Evolutionary conservation across 2,797 vertebrate genomes (phyloP).

Genomic region (Triplophysa bombifrons): DNA sequence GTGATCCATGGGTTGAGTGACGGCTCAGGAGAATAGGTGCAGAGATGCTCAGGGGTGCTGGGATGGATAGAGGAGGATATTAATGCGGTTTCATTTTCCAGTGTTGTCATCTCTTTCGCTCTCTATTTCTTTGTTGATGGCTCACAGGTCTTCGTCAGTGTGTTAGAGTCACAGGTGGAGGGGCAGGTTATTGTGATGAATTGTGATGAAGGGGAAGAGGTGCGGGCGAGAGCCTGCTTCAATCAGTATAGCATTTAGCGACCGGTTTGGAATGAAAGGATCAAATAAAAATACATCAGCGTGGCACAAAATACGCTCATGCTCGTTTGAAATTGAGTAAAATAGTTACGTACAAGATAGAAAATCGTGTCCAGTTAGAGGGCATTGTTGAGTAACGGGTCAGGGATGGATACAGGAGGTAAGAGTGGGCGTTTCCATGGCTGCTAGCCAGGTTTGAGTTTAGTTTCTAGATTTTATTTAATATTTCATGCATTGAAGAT

Average conservation of each 20-base stretch:
- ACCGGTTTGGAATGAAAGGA: neutral
- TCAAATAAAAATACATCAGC: neutral
- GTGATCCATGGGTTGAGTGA: conserved; percentile 30
- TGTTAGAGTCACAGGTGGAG: conserved; percentile 19
- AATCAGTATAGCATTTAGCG: neutral
- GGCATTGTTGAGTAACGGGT: conserved; percentile 3
- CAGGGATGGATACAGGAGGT: conserved; percentile 25
- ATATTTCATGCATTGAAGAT: neutral
- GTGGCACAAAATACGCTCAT: neutral
- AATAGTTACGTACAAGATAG: neutral
- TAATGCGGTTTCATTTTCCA: conserved; percentile 10
- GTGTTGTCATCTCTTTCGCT: conserved; percentile 3
- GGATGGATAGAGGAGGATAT: conserved; percentile 21
- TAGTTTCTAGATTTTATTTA: conserved; percentile 11
- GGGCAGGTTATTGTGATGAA: conserved; percentile 30
- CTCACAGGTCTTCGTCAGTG: conserved; percentile 19
- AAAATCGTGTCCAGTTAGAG: neutral
- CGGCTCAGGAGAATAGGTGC: conserved; percentile 14
- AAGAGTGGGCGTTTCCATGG: conserved; percentile 14
- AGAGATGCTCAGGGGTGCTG: conserved; percentile 17
- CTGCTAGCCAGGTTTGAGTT: neutral
- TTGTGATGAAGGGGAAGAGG: conserved; percentile 33
- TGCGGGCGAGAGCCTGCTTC: conserved; percentile 1
- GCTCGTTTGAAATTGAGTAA: neutral
- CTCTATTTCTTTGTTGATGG: neutral